phyloP scores from a whole-genome alignment of 30 jellyfish, hydroid and myxozoan species.

The Hydractinia echinata region DNA sequence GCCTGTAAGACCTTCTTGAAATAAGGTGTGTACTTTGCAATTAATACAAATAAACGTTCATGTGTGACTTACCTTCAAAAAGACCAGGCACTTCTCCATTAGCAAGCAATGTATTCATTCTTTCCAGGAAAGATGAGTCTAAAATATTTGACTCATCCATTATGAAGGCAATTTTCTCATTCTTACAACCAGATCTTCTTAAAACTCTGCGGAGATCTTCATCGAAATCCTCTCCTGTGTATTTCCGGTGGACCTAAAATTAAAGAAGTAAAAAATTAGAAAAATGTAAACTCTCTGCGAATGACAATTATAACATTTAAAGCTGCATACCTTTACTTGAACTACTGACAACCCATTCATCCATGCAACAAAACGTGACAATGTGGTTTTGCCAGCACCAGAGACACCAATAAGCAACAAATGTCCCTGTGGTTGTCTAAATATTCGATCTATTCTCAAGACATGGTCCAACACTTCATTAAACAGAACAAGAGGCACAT shows the following conservation, averaged over 20 bases:
- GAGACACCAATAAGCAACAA: constrained; percentile 95
- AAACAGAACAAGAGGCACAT: constrained; percentile 90
- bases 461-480: constrained; percentile 97
- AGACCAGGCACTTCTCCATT: constrained; percentile 99
- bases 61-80: constrained; percentile 51
- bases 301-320: too few species aligned
- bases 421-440: constrained; percentile 96
- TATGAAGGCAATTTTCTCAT: constrained; percentile 96
- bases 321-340: constrained; percentile 79
- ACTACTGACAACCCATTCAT: constrained; percentile 98
- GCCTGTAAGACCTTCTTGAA: background rate
- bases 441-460: constrained; percentile 91
- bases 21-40: background rate
- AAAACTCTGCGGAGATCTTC: constrained; percentile 89
- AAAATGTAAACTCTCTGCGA: background rate
- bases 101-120: constrained; percentile 98
- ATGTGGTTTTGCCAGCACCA: constrained; percentile 98
- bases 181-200: constrained; percentile 89
- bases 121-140: constrained; percentile 88
- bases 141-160: constrained; percentile 96
- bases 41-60: background rate
- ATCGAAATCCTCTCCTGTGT: constrained; percentile 97
- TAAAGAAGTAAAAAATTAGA: background rate
- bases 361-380: constrained; percentile 99
- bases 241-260: constrained; percentile 84